A percentile compares a stretch with the other conserved stretches of the same genome.
Conservation (phyloP, 2,113 vertebrate species). For the Nipponia nippon region DNA sequence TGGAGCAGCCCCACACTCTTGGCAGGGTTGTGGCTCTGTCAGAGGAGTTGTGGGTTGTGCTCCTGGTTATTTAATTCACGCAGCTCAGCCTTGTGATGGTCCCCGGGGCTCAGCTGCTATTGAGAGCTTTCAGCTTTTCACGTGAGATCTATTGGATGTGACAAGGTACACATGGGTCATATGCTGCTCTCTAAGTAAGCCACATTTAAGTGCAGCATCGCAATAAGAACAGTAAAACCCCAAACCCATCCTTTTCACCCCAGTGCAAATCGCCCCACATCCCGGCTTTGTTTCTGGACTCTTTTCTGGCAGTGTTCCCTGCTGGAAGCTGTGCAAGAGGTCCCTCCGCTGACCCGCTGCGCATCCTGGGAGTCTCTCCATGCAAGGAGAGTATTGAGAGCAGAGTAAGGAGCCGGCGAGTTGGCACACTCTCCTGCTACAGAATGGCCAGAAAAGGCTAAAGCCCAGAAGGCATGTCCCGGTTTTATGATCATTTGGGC, state of each 20-base stretch:
- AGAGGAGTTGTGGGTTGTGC: not conserved
- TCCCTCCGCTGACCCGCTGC: not conserved
- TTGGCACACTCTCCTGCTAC: not conserved
- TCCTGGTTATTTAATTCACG: not conserved
- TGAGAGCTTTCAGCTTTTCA: slow-evolving; percentile 26
- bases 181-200: not conserved
- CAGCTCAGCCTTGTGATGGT: not conserved
- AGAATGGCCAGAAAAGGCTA: not conserved
- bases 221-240: not conserved
- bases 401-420: not conserved
- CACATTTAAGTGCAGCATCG: not conserved
- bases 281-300: not conserved
- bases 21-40: not conserved
- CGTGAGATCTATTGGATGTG: not conserved
- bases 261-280: not conserved
- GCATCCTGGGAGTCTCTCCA: not conserved
- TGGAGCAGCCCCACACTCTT: not conserved
- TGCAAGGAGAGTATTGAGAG: not conserved
- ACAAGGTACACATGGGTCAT: slow-evolving; percentile 29
- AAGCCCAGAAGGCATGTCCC: not conserved
- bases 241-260: not conserved
- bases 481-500: not conserved
- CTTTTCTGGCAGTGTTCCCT: not conserved
- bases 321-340: not conserved
- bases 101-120: not conserved